Percentiles rank a stretch among this genome's conserved stretches.
Conservation (phyloP, 2,797 vertebrate genomes). For the Petrocephalus sullivani region DNA sequence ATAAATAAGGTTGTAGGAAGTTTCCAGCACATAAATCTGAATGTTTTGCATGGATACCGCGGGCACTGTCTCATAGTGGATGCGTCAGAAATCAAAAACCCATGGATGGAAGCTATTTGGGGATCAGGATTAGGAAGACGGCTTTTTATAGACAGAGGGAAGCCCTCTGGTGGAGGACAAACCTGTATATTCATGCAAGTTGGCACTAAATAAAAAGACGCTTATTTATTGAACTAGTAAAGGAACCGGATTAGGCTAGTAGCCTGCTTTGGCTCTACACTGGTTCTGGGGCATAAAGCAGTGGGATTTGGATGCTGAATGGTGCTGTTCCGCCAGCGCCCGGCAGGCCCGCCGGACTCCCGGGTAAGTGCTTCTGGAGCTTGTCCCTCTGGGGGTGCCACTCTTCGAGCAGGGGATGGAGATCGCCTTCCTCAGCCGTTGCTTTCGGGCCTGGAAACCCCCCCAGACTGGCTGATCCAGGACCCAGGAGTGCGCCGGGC, state of each 20-base stretch:
- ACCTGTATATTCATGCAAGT: neutral
- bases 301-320: neutral
- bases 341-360: neutral
- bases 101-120: neutral
- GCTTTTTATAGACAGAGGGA: neutral
- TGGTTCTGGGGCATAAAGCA: neutral
- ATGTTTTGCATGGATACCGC: neutral
- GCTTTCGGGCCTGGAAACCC: neutral
- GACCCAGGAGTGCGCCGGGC: neutral
- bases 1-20: neutral
- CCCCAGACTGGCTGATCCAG: neutral
- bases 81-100: neutral
- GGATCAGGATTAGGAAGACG: neutral
- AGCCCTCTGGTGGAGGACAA: neutral
- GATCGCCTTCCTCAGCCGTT: neutral
- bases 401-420: neutral
- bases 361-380: neutral
- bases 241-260: neutral
- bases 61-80: neutral
- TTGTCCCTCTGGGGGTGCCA: neutral
- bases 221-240: neutral
- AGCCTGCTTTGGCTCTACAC: neutral
- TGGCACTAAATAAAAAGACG: neutral
- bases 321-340: neutral
- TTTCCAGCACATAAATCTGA: neutral